Percentiles rank a stretch among this genome's conserved stretches.
phyloP scores from a whole-genome alignment of 2,888 invertebrate genomes.

The Lordiphosa andalusiaca region DNA sequence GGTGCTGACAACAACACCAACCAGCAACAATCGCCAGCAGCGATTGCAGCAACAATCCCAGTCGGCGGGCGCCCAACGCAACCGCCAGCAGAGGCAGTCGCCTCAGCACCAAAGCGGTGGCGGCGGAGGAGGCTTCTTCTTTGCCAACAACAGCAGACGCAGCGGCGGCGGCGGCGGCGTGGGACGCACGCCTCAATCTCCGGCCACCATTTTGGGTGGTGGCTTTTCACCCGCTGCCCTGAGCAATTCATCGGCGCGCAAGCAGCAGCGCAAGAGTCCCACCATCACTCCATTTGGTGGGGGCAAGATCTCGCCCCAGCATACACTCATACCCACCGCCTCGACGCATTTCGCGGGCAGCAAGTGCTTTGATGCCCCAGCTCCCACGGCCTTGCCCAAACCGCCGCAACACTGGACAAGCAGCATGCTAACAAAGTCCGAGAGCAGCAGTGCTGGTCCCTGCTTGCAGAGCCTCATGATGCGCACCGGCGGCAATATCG shows the following conservation, averaged over 20 bases:
- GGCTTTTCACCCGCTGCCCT: constrained; percentile 49
- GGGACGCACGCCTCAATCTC: constrained; percentile 70
- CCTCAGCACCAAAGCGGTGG: constrained; percentile 48
- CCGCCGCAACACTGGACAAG: constrained; percentile 89
- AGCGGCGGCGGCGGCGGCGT: constrained; percentile 53
- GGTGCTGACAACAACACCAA: constrained; percentile 54
- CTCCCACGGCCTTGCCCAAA: constrained; percentile 88
- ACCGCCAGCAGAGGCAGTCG: constrained; percentile 65
- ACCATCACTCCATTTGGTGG: constrained; percentile 44
- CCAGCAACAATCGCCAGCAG: constrained; percentile 43
- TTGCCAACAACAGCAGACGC: constrained; percentile 52
- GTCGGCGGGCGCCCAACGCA: constrained; percentile 56
- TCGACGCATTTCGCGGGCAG: constrained; percentile 85
- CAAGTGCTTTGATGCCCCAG: constrained; percentile 91
- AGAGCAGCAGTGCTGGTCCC: constrained; percentile 75
- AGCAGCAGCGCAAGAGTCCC: constrained; percentile 69
- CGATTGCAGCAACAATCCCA: constrained; percentile 53
- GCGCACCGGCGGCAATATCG: constrained; percentile 31
- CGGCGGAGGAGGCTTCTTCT: constrained; percentile 55
- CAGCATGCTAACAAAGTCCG: constrained; percentile 52
- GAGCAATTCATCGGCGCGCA: constrained; percentile 57
- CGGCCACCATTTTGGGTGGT: constrained; percentile 73
- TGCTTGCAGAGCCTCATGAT: constrained; percentile 60
- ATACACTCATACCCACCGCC: constrained; percentile 78
- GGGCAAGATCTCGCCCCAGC: constrained; percentile 75